Evolutionary conservation across 2,888 invertebrate species (phyloP).

Genomic region (Campoplex nolae): DNA sequence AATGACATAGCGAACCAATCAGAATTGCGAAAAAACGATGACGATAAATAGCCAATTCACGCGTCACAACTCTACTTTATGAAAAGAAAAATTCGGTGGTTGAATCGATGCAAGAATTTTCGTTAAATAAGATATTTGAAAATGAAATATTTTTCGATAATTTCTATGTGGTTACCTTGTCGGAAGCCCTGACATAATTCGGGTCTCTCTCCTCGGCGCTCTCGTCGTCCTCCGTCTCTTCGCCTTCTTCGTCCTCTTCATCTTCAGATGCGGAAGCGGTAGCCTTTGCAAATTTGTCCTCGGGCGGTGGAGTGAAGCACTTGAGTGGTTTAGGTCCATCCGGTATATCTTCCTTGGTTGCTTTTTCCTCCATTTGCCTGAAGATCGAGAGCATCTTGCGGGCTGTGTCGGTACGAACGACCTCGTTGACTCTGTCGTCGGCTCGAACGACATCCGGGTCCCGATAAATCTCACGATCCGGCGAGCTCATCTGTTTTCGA

Average conservation of each 20-base stretch:
- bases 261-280: slow-evolving; percentile 85
- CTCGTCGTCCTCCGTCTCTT: slow-evolving; percentile 85
- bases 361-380: slow-evolving; percentile 93
- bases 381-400: slow-evolving; percentile 95
- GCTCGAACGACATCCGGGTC: slow-evolving; percentile 90
- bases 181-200: slow-evolving; percentile 85
- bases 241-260: slow-evolving; percentile 87
- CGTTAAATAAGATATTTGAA: too few relatives aligned
- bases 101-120: too few relatives aligned
- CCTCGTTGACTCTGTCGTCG: slow-evolving; percentile 86
- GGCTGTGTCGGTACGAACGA: slow-evolving; percentile 88
- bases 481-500: slow-evolving; percentile 86
- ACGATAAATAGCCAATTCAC: too few relatives aligned
- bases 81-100: too few relatives aligned
- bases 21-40: too few relatives aligned
- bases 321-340: slow-evolving; percentile 93
- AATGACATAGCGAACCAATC: too few relatives aligned
- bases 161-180: slow-evolving; percentile 80
- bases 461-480: slow-evolving; percentile 90
- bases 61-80: too few relatives aligned
- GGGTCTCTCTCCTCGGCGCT: slow-evolving; percentile 83
- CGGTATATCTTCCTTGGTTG: slow-evolving; percentile 85
- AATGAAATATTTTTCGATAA: too few relatives aligned
- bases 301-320: slow-evolving; percentile 95
- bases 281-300: slow-evolving; percentile 86